A percentile compares a stretch with the other conserved stretches of the same genome.
Conservation (phyloP, 2,888 invertebrate genomes). For the Lamellibrachia satsuma region DNA sequence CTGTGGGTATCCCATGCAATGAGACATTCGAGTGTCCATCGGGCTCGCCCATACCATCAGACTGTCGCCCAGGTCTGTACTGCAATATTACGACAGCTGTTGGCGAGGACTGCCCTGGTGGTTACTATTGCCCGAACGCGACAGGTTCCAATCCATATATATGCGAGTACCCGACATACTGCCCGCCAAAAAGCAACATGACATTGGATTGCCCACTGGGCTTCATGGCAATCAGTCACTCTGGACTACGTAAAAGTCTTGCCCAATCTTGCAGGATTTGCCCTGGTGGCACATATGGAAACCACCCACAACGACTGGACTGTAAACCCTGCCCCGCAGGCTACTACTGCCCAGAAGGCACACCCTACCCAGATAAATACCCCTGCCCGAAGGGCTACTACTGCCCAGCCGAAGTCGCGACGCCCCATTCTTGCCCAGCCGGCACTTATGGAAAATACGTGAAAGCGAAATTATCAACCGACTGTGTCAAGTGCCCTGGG, state of each 20-base stretch:
- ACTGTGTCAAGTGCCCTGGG: conserved; percentile 52
- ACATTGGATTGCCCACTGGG: conserved; percentile 57
- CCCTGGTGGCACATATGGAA: conserved; percentile 59
- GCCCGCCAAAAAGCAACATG: conserved; percentile 57
- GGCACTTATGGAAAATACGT: conserved; percentile 51
- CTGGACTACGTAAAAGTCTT: conserved; percentile 49
- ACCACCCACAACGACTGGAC: conserved; percentile 49
- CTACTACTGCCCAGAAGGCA: conserved; percentile 58
- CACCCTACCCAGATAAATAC: conserved; percentile 28
- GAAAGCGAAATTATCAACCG: conserved; percentile 38
- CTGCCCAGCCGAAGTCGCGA: conserved; percentile 49
- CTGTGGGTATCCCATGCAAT: conserved; percentile 56
- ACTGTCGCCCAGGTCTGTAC: conserved; percentile 56
- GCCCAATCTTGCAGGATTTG: conserved; percentile 54
- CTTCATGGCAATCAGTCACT: conserved; percentile 51
- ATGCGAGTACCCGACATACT: conserved; percentile 57
- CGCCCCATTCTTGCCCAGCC: conserved; percentile 50
- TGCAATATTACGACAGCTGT: conserved; percentile 48
- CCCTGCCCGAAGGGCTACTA: conserved; percentile 40
- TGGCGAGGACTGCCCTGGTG: conserved; percentile 52
- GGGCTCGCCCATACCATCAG: conserved; percentile 52
- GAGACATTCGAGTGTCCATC: conserved; percentile 56
- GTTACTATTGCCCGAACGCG: conserved; percentile 59
- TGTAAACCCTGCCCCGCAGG: conserved; percentile 60
- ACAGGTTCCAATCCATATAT: conserved; percentile 50